phyloP scores from a whole-genome alignment of 2,113 vertebrate genomes.

The Oncorhynchus kisutch region DNA sequence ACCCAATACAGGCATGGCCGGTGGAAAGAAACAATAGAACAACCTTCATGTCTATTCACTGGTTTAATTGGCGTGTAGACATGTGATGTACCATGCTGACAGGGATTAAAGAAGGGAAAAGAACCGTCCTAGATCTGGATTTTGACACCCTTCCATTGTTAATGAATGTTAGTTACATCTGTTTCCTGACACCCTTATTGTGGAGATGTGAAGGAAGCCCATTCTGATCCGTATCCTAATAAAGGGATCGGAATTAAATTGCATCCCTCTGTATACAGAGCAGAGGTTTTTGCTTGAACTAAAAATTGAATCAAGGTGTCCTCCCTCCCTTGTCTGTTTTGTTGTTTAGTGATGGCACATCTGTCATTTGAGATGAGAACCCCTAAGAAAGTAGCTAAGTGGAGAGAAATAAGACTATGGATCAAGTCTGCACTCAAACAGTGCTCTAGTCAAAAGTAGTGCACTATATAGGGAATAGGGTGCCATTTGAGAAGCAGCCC shows the following conservation, averaged over 20 bases:
- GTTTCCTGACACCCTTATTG: slow-evolving; percentile 45
- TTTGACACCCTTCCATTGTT: slow-evolving; percentile 63
- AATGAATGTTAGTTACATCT: slow-evolving; percentile 55
- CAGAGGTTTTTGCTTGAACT: not conserved
- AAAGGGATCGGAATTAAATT: not conserved
- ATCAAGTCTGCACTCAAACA: not conserved
- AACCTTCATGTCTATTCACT: slow-evolving; percentile 64
- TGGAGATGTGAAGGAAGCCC: slow-evolving; percentile 53
- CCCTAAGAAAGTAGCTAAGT: not conserved
- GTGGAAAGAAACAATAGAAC: slow-evolving; percentile 36
- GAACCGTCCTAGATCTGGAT: slow-evolving; percentile 50
- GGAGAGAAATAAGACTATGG: not conserved
- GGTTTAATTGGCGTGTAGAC: slow-evolving; percentile 67
- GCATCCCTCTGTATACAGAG: not conserved
- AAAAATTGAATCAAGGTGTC: not conserved
- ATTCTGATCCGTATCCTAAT: slow-evolving; percentile 47
- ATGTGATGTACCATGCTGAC: slow-evolving; percentile 54
- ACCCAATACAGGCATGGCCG: not conserved
- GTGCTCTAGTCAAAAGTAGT: too few species aligned
- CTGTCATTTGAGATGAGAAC: not conserved
- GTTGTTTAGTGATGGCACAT: too few species aligned
- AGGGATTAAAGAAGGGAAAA: slow-evolving; percentile 44
- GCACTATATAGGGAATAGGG: too few species aligned
- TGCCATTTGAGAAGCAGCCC: too few species aligned
- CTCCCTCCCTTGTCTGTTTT: slow-evolving; percentile 3